These are phyloP conservation scores for Todiramphus saurophagus DNA, from an alignment of 2,113 vertebrate species.

Conservation along the genomic window DNA sequence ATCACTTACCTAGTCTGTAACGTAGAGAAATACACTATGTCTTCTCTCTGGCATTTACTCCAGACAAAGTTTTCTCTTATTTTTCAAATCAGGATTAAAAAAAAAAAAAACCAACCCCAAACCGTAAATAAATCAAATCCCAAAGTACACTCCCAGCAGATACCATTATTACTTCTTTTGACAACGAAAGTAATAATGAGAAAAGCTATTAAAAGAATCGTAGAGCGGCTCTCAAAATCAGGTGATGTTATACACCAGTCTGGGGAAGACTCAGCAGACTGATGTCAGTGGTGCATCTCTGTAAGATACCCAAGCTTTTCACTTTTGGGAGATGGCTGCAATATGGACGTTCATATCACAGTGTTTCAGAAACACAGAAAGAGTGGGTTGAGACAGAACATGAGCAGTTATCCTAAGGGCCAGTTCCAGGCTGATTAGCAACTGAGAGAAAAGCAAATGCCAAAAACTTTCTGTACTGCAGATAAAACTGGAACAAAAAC, in stretches of 20 bases:
- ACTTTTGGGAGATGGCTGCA: background rate
- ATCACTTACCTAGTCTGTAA: background rate
- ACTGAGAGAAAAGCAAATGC: background rate
- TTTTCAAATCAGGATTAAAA: background rate
- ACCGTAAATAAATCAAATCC: too few species aligned
- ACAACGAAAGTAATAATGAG: background rate
- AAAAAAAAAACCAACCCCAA: too few species aligned
- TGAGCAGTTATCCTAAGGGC: background rate
- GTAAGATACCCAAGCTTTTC: background rate
- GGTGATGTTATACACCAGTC: background rate
- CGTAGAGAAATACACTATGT: background rate
- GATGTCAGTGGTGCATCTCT: rapidly evolving
- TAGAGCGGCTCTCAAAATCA: background rate
- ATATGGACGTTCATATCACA: background rate
- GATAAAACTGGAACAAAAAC: background rate
- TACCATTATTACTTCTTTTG: background rate
- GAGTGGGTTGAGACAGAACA: background rate
- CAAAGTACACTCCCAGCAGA: background rate
- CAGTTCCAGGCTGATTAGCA: background rate
- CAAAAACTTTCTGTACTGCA: background rate
- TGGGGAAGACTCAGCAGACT: background rate
- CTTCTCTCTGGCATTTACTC: background rate
- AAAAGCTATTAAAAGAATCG: background rate
- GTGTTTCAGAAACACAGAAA: background rate
- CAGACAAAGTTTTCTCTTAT: background rate